Base-by-base conservation (phyloP, 2,113 vertebrate species). In the Erinaceus europaeus region DNA sequence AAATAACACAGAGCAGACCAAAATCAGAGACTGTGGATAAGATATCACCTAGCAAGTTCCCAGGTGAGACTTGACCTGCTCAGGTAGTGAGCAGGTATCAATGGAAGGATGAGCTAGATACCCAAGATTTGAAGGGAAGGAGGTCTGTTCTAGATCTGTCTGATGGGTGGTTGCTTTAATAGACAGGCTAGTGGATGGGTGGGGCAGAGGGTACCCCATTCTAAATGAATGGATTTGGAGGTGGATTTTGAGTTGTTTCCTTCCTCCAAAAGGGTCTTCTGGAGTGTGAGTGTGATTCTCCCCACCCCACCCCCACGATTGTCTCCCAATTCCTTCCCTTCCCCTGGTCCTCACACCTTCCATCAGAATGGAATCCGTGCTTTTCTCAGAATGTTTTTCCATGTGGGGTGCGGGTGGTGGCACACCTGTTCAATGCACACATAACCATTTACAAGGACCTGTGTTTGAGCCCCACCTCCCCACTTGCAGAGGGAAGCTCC, bases 51-150 rank as follows among this genome's bases (percentile, higher is more conserved):
- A 57, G 46, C 59, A 96, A 89, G 69, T 34, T 36, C 74, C 74
- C 95, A 97, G 97, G 97, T 97, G 18, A 95, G 91, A 88, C 15
- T 85, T 93, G 74, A 12, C 65, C 32, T 88, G 42, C 65, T 17
- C 27, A 61, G n/a, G 34, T 68, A 48, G 21, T 65, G 69, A 64
- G 15, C n/a, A n/a, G n/a, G n/a, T n/a, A n/a, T n/a, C n/a, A n/a
- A n/a, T 64, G 83, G 78, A 46, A 50, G 71, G 29, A 67, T 50
- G 40, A 78, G 29, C 46, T 84, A 25, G 46, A 85, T 67, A 77
- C 13, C 71, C 59, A 77, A 86, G 75, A 53, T 62, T 83, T 53
- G 17, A 40, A 21, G 40, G 11, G 38, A 40, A 40, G 46, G 40
- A 57, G 64, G 6, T 81, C 20, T 69, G 9, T 55, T 88, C 32